phyloP scores from a whole-genome alignment of 2,888 invertebrate species.

The Phania funesta region DNA sequence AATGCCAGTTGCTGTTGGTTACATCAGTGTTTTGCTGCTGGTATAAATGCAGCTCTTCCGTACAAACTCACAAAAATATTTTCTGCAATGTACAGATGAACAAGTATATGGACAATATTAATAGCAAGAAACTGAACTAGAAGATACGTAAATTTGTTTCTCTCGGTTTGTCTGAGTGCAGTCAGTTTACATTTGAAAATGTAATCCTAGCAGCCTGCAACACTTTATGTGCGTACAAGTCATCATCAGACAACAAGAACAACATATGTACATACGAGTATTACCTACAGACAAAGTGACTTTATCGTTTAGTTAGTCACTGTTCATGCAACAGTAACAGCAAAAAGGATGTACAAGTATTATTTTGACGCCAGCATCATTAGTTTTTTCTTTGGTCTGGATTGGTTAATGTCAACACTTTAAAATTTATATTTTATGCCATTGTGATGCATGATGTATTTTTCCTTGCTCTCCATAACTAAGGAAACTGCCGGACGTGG shows the following conservation, averaged over 20 bases:
- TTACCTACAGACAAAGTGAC: neutral
- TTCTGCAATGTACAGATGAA: neutral
- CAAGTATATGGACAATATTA: conserved; percentile 29
- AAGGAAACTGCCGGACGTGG: conserved; percentile 41
- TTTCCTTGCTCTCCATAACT: conserved; percentile 24
- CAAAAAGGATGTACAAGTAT: conserved; percentile 58
- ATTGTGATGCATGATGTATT: conserved; percentile 24
- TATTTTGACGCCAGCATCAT: conserved; percentile 63
- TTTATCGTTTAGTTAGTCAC: conserved; percentile 22
- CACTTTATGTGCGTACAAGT: conserved; percentile 8
- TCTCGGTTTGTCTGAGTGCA: neutral
- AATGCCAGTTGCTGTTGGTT: conserved; percentile 36
- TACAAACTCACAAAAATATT: neutral
- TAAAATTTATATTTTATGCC: conserved; percentile 42
- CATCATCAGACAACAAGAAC: neutral
- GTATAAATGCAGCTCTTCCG: neutral
- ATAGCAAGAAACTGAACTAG: conserved; percentile 6
- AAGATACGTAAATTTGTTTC: conserved; percentile 40
- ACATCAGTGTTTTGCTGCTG: conserved; percentile 7
- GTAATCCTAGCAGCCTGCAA: conserved; percentile 31
- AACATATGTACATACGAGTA: too few relatives aligned
- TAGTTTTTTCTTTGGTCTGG: conserved; percentile 19
- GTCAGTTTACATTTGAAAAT: conserved; percentile 42
- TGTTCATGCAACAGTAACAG: conserved; percentile 22
- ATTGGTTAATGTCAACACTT: conserved; percentile 50